Base-by-base conservation (phyloP, 2,888 invertebrate species). In the Brachyopa scutellaris region DNA sequence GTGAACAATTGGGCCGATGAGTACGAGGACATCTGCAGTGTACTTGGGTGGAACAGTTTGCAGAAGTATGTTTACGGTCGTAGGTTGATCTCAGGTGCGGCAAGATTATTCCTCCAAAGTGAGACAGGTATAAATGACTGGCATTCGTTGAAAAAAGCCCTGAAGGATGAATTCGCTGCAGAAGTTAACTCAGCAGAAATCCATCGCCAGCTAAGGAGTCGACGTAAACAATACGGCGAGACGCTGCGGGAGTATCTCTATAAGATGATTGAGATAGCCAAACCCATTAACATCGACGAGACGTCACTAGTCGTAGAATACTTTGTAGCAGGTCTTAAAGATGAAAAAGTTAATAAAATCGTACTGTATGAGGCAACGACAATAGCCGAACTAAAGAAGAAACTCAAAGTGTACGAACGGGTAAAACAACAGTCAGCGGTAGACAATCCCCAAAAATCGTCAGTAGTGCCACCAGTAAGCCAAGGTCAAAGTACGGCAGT, bases 231-330 rank as follows among this genome's bases (percentile, higher is more conserved):
- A 7, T 2, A 2, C 6, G 15, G 17, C 7, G 72, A 73, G 4
- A 55, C 47, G 4, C 9, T 69, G 7, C 53, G 55, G 1, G 80
- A 80, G 8, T 74, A 67, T 17, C 23, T 73, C 0, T 79, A 72
- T 11, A 53, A 69, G 13, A 21, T 76, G 45, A 61, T 69, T 3
- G 70, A 64, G 2, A 76, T 61, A 2, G 70, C 82, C 1, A 76
- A 61, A 7, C 31, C 76, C 2, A 70, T 69, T 8, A 0, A 13
- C 7, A 31, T 79, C 1, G 76, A 79, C 21, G 79, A 74, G 4
- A 70, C 62, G 7, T 70, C 70, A 1, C 3, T 79, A 4, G 66
- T 79, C 9, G 47, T n/a, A n/a, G n/a, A 70, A 45, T 79, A 79
- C 23, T 74, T 78, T 6, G 69, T 78, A 1, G 47, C 17, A 8